Conservation (phyloP, 2,797 vertebrate species). For the Pseudochaenichthys georgianus region DNA sequence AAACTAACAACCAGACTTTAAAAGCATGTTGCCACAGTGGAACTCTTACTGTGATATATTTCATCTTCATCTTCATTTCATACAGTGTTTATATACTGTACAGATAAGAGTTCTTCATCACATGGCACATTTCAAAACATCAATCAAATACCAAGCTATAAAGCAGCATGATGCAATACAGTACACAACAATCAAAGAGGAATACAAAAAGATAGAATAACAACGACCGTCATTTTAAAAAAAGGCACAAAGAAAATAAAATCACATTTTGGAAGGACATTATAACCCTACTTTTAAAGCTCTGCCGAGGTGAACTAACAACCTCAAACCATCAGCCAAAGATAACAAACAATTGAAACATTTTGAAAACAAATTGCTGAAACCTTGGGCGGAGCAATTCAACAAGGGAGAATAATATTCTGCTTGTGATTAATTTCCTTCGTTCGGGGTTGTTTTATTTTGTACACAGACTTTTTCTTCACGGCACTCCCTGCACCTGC, state of each 20-base stretch:
- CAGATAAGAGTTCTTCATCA: neutral
- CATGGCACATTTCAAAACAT: neutral
- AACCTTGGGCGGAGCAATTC: neutral
- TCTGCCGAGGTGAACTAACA: neutral
- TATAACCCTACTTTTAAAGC: neutral
- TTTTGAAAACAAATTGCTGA: neutral
- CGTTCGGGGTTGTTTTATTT: slow-evolving; percentile 10
- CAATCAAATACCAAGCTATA: neutral
- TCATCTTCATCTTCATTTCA: neutral
- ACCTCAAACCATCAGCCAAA: neutral
- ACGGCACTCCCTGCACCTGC: slow-evolving; percentile 1
- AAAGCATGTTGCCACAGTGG: neutral
- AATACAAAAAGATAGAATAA: too few relatives aligned
- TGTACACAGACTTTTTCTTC: slow-evolving; percentile 12
- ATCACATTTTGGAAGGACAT: neutral
- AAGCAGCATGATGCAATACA: neutral
- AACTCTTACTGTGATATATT: neutral
- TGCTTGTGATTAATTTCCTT: slow-evolving; percentile 16
- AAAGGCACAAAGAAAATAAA: neutral
- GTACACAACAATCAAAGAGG: neutral
- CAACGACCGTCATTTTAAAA: neutral
- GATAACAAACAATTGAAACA: neutral
- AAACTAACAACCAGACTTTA: slow-evolving; percentile 2
- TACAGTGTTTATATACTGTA: neutral
- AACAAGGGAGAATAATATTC: neutral